Base-by-base conservation (phyloP, 2,797 vertebrate species). In the Pygocentrus nattereri region DNA sequence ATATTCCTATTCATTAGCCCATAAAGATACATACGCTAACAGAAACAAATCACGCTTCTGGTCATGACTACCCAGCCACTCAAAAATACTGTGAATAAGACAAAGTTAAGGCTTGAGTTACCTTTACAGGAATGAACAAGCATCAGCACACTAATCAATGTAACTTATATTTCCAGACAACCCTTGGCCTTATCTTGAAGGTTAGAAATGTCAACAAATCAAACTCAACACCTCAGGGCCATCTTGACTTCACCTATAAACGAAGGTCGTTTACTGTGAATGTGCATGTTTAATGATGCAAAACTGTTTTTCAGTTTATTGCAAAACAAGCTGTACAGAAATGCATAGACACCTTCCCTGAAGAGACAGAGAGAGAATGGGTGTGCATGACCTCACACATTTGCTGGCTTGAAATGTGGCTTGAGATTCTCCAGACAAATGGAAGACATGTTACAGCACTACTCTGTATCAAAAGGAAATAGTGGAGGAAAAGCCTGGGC, bases 401-500 rank as follows among this genome's bases (percentile, higher is more conserved):
- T 87, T 85, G 18, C 68, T 30, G 23, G 83, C 41, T 44, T 44
- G 85, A 89, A 88, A 85, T 81, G 89, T 86, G n/a, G n/a, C n/a
- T n/a, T 69, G 85, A 77, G 79, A 81, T 77, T 89, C 87, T 62
- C 76, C 86, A 89, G 88, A 92, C 90, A 88, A 88, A 87, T 38
- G 30, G 80, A 80, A 77, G 88, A 92, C 90, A 90, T 86, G 91
- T 92, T 88, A 75, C 85, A 90, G 90, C 90, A 88, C 10, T 74
- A 84, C 91, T 88, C 82, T 1, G 84, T 88, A 90, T 90, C 88
- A 91, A 87, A 85, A 87, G 86, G 82, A 85, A 88, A 85, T 69
- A 85, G 79, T 65, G 81, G 61, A 50, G n/a, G 68, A 58, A 88
- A 81, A 73, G 61, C 25, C 27, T 76, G 49, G 34, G 83, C 91